Evolutionary conservation across 2,113 vertebrate genomes (phyloP).

Genomic region (Chionomys nivalis): DNA sequence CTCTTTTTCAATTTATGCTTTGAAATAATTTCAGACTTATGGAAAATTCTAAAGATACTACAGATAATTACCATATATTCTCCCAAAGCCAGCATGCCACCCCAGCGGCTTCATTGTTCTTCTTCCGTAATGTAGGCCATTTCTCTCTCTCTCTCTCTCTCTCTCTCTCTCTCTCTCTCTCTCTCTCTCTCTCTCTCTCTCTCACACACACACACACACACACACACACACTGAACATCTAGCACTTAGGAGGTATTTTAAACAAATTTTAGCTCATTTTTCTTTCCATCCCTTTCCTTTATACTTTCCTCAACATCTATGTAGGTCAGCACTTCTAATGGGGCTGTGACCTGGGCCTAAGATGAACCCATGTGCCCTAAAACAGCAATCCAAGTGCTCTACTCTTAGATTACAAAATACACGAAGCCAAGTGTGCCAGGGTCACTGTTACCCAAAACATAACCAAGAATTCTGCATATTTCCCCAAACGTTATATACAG

Average conservation of each 20-base stretch:
- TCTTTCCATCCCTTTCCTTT: not conserved
- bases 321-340: not conserved
- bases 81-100: not conserved
- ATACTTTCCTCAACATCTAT: not conserved
- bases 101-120: not conserved
- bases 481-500: not conserved
- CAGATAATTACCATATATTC: not conserved
- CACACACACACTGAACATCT: not conserved
- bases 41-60: conserved; percentile 24
- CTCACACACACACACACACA: not conserved
- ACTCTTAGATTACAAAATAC: not conserved
- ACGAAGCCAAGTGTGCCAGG: not conserved
- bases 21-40: conserved; percentile 43
- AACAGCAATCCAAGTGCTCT: not conserved
- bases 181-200: too few relatives aligned
- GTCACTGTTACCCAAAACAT: not conserved
- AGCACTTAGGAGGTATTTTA: not conserved
- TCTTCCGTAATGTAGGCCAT: not conserved
- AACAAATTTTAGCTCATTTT: not conserved
- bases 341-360: not conserved
- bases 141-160: not conserved
- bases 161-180: too few relatives aligned
- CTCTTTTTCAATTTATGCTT: not conserved
- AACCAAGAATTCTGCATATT: not conserved
- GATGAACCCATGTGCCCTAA: not conserved